These are phyloP conservation scores for Eriocheir sinensis DNA, from an alignment of 1,140 invertebrate genomes.

Conservation along the genomic window DNA sequence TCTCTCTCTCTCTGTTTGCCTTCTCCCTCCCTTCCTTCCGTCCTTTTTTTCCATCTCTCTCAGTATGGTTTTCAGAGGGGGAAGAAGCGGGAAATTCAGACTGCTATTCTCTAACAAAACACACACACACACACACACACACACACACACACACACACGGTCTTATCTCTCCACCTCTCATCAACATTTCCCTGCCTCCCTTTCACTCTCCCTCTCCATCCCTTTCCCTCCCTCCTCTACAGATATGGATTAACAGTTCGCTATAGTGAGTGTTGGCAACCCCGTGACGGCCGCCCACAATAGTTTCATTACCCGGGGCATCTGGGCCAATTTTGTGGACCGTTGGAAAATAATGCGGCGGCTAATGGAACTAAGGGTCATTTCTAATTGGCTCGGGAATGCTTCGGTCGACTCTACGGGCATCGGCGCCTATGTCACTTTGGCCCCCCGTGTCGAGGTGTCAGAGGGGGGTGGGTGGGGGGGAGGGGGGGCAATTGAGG, in stretches of 20 bases:
- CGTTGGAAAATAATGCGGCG: neutral
- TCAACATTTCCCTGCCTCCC: neutral
- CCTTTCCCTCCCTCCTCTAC: neutral
- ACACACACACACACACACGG: conserved; percentile 13
- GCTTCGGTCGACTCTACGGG: neutral
- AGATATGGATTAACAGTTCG: conserved; percentile 4
- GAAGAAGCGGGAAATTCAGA: too few species aligned
- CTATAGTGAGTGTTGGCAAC: conserved; percentile 4
- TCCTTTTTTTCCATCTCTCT: conserved; percentile 9
- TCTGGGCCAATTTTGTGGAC: conserved; percentile 3
- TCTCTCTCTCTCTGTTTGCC: neutral
- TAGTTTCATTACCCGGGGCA: neutral
- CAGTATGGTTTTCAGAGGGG: neutral
- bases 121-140: conserved; percentile 23
- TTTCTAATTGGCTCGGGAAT: conserved; percentile 3
- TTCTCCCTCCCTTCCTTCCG: neutral
- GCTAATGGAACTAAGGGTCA: conserved; percentile 23
- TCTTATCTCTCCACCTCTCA: neutral
- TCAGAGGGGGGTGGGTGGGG: neutral
- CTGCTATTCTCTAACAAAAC: neutral
- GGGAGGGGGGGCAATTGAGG: neutral
- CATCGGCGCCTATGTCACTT: neutral
- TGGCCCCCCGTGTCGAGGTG: neutral
- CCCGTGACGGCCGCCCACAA: neutral
- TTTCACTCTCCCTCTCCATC: neutral